phyloP scores from a whole-genome alignment of 1,140 invertebrate species.

The Zaprionus davidi region DNA sequence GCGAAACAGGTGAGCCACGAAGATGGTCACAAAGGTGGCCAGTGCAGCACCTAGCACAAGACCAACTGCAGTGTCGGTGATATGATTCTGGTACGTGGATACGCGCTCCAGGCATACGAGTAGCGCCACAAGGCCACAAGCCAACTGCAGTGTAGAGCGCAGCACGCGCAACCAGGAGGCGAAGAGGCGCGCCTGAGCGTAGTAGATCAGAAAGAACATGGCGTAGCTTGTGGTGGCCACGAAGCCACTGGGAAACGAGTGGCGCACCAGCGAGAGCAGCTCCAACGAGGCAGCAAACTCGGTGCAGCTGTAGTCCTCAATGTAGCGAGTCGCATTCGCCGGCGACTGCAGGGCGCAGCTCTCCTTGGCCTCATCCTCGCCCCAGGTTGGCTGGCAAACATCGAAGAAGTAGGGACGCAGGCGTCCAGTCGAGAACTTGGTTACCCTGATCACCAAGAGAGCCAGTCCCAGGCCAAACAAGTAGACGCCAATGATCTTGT shows the following conservation, averaged over 20 bases:
- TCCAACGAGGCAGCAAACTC: slow-evolving; percentile 68
- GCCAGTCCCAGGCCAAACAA: slow-evolving; percentile 66
- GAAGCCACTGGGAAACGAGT: slow-evolving; percentile 76
- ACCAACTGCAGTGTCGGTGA: slow-evolving; percentile 63
- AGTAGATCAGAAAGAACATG: slow-evolving; percentile 71
- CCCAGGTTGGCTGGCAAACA: slow-evolving; percentile 73
- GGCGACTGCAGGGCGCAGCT: slow-evolving; percentile 19
- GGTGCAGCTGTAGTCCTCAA: slow-evolving; percentile 59
- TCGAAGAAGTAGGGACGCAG: slow-evolving; percentile 73
- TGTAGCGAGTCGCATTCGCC: slow-evolving; percentile 36
- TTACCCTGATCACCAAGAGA: slow-evolving; percentile 49
- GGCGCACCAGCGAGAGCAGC: slow-evolving; percentile 58
- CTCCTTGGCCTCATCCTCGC: slow-evolving; percentile 5
- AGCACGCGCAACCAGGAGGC: slow-evolving; percentile 57
- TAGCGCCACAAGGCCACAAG: slow-evolving; percentile 42
- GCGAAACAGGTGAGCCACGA: slow-evolving; percentile 59
- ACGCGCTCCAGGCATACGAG: slow-evolving; percentile 66
- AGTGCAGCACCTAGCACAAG: slow-evolving; percentile 41
- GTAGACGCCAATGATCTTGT: slow-evolving; percentile 74
- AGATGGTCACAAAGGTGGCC: slow-evolving; percentile 54
- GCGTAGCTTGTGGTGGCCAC: slow-evolving; percentile 63
- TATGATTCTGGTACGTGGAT: slow-evolving; percentile 66
- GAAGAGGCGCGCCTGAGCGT: slow-evolving; percentile 66
- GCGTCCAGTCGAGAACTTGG: slow-evolving; percentile 63
- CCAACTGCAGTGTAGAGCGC: slow-evolving; percentile 60